phyloP scores from a whole-genome alignment of 2,888 invertebrate genomes.

The Phaedon cochleariae region DNA sequence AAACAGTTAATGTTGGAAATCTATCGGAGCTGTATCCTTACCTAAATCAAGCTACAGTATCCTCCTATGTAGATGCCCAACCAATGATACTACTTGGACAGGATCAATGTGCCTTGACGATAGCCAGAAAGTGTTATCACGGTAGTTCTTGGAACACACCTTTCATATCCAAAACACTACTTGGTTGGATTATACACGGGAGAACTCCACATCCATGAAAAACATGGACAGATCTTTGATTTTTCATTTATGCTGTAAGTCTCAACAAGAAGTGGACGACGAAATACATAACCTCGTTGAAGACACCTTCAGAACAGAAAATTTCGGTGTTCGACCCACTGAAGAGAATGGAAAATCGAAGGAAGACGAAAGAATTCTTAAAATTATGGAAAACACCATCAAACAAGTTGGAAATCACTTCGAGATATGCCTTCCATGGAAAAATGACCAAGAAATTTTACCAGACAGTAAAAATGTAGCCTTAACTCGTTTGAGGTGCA shows the following conservation, averaged over 20 bases:
- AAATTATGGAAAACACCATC: neutral
- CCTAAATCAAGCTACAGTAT: neutral
- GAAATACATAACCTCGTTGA: neutral
- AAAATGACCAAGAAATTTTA: neutral
- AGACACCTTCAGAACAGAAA: neutral
- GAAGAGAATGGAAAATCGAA: neutral
- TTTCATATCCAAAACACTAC: neutral
- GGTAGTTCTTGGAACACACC: neutral
- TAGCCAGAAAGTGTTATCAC: neutral
- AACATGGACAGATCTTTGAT: neutral
- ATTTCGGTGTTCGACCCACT: neutral
- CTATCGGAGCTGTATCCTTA: neutral
- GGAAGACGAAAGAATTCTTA: neutral
- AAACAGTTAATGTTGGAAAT: neutral
- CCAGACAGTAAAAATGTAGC: neutral
- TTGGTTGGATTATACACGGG: constrained; percentile 6
- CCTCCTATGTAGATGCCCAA: neutral
- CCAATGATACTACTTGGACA: constrained; percentile 1
- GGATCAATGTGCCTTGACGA: neutral
- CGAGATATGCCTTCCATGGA: neutral
- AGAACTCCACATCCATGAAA: neutral
- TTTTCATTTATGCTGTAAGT: neutral
- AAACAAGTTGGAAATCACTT: neutral
- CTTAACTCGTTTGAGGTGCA: neutral
- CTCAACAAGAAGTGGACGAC: neutral